Evolutionary conservation across 2,888 invertebrate species (phyloP).

Genomic region (Dynastes tityus): DNA sequence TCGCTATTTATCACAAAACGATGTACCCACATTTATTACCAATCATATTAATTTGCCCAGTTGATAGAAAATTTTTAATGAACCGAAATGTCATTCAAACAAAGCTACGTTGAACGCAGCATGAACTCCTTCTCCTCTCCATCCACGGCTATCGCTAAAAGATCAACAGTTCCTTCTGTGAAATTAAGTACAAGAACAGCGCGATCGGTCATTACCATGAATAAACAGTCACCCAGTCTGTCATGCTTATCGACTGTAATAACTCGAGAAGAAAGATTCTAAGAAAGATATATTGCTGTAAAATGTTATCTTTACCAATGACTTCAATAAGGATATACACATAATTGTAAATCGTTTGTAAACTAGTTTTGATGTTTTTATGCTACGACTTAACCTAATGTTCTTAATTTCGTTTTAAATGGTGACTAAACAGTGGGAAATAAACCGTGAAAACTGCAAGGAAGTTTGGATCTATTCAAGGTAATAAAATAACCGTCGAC

Average conservation of each 20-base stretch:
- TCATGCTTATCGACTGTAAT: conserved; percentile 14
- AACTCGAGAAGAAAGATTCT: conserved; percentile 1
- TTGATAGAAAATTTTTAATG: conserved; percentile 5
- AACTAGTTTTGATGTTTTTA: neutral
- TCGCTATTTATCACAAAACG: neutral
- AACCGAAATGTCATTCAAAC: conserved; percentile 10
- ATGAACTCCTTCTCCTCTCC: neutral
- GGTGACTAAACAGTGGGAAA: too few relatives aligned
- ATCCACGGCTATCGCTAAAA: neutral
- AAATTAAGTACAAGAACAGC: conserved; percentile 14
- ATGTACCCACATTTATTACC: neutral
- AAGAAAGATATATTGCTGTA: conserved; percentile 1
- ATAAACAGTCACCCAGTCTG: conserved; percentile 6
- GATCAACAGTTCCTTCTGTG: conserved; percentile 12
- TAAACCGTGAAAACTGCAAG: conserved; percentile 3
- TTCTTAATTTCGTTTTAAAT: neutral
- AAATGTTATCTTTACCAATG: neutral
- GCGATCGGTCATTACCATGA: conserved; percentile 24
- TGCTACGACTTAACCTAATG: too few relatives aligned
- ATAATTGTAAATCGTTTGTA: conserved; percentile 1
- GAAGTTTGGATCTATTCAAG: conserved; percentile 24
- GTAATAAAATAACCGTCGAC: neutral
- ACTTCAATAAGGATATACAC: neutral
- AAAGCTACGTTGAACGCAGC: neutral
- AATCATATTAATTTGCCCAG: neutral